A percentile compares a stretch with the other conserved stretches of the same genome.
Evolutionary conservation across 2,113 vertebrate species (phyloP).

Genomic region (Shinisaurus crocodilurus): DNA sequence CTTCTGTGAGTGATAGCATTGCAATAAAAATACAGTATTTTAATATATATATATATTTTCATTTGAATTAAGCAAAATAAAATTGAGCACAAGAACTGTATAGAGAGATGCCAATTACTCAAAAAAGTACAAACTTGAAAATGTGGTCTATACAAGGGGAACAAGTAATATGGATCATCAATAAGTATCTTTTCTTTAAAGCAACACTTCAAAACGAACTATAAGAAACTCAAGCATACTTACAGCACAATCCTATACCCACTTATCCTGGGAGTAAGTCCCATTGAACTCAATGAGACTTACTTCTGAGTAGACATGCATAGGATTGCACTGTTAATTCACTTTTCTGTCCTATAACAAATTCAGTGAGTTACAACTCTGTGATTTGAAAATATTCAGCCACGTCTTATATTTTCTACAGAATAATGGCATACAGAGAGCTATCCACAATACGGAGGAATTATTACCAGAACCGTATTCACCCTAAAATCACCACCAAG

Average conservation of each 20-base stretch:
- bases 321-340: slow-evolving; percentile 27
- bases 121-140: slow-evolving; percentile 34
- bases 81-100: slow-evolving; percentile 70
- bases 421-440: neutral
- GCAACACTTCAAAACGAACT: slow-evolving; percentile 29
- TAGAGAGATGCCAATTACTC: slow-evolving; percentile 61
- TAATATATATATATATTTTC: slow-evolving; percentile 66
- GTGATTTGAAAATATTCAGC: slow-evolving; percentile 44
- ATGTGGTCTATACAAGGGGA: slow-evolving; percentile 51
- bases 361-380: slow-evolving; percentile 41
- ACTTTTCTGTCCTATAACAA: slow-evolving; percentile 4
- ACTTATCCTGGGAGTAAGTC: no score
- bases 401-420: neutral
- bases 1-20: slow-evolving; percentile 75
- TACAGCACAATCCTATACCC: no score
- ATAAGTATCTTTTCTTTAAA: neutral
- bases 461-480: slow-evolving; percentile 64
- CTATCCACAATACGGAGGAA: slow-evolving; percentile 40
- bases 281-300: no score
- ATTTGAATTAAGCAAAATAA: slow-evolving; percentile 69
- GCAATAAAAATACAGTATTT: slow-evolving; percentile 80
- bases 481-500: slow-evolving; percentile 72
- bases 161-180: slow-evolving; percentile 5
- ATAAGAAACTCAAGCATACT: neutral
- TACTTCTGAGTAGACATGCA: no score